Evolutionary conservation across 2,113 vertebrate genomes (phyloP).

Genomic region (Colossoma macropomum): DNA sequence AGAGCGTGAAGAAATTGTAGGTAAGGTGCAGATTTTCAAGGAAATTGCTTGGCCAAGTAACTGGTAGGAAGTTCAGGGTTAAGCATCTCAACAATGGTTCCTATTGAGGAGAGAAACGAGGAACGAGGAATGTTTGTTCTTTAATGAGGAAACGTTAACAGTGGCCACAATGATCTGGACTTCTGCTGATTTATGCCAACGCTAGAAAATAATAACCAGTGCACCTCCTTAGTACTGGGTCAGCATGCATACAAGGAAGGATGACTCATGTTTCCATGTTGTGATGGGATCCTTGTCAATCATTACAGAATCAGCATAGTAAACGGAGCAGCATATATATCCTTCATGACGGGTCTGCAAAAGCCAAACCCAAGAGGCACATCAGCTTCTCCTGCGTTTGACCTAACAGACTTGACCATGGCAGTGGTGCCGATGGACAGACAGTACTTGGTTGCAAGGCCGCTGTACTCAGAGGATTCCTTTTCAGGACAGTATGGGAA

Average conservation of each 20-base stretch:
- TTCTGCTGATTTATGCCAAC: background rate
- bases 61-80: background rate
- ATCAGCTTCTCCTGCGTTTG: background rate
- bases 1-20: background rate
- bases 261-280: slow-evolving; percentile 17
- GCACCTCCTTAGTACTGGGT: background rate
- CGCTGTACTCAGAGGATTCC: slow-evolving; percentile 84
- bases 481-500: slow-evolving; percentile 84
- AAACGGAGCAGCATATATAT: slow-evolving; percentile 21
- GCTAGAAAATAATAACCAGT: background rate
- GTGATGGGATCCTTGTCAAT: slow-evolving; percentile 39
- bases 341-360: background rate
- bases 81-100: background rate
- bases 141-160: slow-evolving; percentile 7
- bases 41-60: background rate
- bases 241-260: slow-evolving; percentile 30
- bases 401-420: background rate
- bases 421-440: slow-evolving; percentile 76
- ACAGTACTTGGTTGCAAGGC: slow-evolving; percentile 85
- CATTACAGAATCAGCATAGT: slow-evolving; percentile 24
- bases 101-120: background rate
- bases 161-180: background rate
- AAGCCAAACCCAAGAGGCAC: background rate
- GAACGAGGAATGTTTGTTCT: slow-evolving; percentile 10
- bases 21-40: background rate